phyloP scores from a whole-genome alignment of 2,888 invertebrate genomes.

The Tachystola acroxantha region DNA sequence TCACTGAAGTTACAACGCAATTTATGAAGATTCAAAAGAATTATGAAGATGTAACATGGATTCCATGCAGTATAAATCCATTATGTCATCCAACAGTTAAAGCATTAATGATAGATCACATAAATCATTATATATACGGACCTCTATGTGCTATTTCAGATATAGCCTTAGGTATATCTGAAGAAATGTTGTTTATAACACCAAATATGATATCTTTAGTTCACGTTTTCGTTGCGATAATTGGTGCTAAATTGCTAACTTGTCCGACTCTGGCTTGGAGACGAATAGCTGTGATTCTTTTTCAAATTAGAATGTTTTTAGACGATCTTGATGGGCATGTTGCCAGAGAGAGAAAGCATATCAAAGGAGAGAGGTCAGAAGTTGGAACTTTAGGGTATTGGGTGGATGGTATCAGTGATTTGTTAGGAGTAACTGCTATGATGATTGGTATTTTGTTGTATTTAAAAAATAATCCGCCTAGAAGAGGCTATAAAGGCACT shows the following conservation, averaged over 20 bases:
- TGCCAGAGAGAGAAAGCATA: slow-evolving; percentile 85
- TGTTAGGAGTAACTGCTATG: slow-evolving; percentile 85
- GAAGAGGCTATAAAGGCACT: slow-evolving; percentile 82
- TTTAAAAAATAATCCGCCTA: slow-evolving; percentile 84
- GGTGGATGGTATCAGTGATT: slow-evolving; percentile 90
- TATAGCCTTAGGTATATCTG: slow-evolving; percentile 80
- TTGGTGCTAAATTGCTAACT: slow-evolving; percentile 86
- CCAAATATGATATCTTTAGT: slow-evolving; percentile 91
- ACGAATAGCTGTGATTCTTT: slow-evolving; percentile 85
- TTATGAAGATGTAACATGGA: slow-evolving; percentile 77
- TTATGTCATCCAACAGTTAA: slow-evolving; percentile 90
- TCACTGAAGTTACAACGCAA: slow-evolving; percentile 39
- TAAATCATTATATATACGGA: slow-evolving; percentile 90
- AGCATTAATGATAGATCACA: slow-evolving; percentile 88
- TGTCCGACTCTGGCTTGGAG: slow-evolving; percentile 84
- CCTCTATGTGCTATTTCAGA: slow-evolving; percentile 88
- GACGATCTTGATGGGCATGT: slow-evolving; percentile 94
- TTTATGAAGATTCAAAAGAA: slow-evolving; percentile 25
- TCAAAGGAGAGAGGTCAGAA: slow-evolving; percentile 87
- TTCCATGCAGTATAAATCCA: slow-evolving; percentile 86
- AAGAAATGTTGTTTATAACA: slow-evolving; percentile 80
- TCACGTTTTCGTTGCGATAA: slow-evolving; percentile 86
- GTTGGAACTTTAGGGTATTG: slow-evolving; percentile 90
- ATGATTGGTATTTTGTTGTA: slow-evolving; percentile 83
- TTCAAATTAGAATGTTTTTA: slow-evolving; percentile 88